These are phyloP conservation scores for Hydroisotoma schaefferi DNA, from an alignment of 2,888 invertebrate species.

Conservation along the genomic window DNA sequence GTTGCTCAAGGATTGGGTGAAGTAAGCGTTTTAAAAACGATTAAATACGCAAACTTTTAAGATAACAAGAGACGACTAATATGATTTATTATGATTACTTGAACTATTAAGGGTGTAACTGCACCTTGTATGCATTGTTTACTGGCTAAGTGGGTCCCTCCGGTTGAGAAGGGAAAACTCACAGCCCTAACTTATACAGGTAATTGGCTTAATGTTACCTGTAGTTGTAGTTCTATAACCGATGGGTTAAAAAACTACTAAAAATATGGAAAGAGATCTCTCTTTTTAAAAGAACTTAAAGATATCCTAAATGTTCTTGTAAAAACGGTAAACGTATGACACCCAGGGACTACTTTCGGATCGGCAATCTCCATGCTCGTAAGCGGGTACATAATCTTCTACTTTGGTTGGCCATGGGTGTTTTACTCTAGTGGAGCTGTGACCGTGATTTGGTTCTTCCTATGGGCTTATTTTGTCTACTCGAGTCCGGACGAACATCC, in stretches of 20 bases:
- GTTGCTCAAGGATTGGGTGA: conserved; percentile 44
- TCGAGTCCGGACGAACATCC: conserved; percentile 72
- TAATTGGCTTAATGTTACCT: too few species aligned
- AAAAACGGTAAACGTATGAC: too few species aligned
- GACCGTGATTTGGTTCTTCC: conserved; percentile 76
- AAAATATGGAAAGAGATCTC: too few species aligned
- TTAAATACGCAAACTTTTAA: background rate
- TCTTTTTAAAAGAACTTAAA: too few species aligned
- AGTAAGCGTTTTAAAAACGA: conserved; percentile 13
- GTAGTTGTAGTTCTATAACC: too few species aligned
- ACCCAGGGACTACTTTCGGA: conserved; percentile 80
- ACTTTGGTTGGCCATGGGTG: conserved; percentile 81
- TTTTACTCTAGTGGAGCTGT: conserved; percentile 79
- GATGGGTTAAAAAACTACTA: too few species aligned
- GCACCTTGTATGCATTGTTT: conserved; percentile 75
- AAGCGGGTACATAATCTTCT: conserved; percentile 75
- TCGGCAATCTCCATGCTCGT: conserved; percentile 81
- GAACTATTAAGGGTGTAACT: conserved; percentile 9
- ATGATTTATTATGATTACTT: background rate
- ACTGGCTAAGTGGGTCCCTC: conserved; percentile 89
- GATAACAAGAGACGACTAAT: too few species aligned
- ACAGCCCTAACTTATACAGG: conserved; percentile 81
- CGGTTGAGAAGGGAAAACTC: conserved; percentile 81
- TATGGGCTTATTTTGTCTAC: conserved; percentile 71
- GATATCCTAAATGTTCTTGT: too few species aligned